Evolutionary conservation across 2,888 invertebrate genomes (phyloP).

Genomic region (Perizoma flavofasciatum): DNA sequence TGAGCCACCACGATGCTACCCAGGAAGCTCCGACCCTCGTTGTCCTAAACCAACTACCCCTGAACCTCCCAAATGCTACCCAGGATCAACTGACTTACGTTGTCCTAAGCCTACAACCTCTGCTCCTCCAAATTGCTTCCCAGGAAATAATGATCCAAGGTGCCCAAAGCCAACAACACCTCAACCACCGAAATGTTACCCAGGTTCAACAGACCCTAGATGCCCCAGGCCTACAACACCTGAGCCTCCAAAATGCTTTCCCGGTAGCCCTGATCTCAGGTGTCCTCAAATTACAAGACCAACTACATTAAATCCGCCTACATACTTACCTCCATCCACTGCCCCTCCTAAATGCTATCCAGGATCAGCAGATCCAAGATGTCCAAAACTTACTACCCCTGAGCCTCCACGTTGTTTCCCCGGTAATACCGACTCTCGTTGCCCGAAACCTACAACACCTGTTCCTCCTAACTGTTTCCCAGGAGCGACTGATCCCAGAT

Average conservation of each 20-base stretch:
- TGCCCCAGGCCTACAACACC: conserved; percentile 49
- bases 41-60: conserved; percentile 52
- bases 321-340: conserved; percentile 38
- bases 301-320: conserved; percentile 25
- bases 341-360: conserved; percentile 44
- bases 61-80: conserved; percentile 42
- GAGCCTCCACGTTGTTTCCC: conserved; percentile 38
- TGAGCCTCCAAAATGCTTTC: conserved; percentile 42
- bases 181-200: conserved; percentile 49
- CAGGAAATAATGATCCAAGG: conserved; percentile 55
- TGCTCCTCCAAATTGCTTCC: conserved; percentile 49
- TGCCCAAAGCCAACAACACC: conserved; percentile 56
- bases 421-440: conserved; percentile 47
- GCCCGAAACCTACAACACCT: conserved; percentile 40
- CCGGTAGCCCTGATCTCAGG: conserved; percentile 31
- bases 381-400: conserved; percentile 44
- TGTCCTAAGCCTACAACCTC: conserved; percentile 44
- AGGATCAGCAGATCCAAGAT: conserved; percentile 40
- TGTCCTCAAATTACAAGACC: conserved; percentile 44
- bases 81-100: conserved; percentile 43
- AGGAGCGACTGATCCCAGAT: conserved; percentile 52
- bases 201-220: conserved; percentile 50
- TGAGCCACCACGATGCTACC: conserved; percentile 37
- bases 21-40: conserved; percentile 34
- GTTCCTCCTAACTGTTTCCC: conserved; percentile 45